These are phyloP conservation scores for Toxostoma redivivum DNA, from an alignment of 2,113 vertebrate species.

Conservation along the genomic window DNA sequence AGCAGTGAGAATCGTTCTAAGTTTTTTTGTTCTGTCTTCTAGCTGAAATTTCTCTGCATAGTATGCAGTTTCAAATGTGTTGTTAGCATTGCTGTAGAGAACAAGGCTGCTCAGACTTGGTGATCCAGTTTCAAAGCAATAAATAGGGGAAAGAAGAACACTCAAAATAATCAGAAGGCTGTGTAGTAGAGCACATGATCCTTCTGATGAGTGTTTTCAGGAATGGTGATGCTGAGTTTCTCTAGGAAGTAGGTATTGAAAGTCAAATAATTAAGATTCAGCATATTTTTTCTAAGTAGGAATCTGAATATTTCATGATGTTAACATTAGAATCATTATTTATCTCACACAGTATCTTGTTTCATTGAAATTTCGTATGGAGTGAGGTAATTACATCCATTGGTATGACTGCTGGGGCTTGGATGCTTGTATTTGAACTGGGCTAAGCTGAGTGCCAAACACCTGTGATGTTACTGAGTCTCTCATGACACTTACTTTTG, in stretches of 20 bases:
- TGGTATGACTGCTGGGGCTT: neutral
- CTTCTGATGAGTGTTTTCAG: neutral
- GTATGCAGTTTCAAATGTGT: neutral
- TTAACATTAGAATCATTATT: neutral
- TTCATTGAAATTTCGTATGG: neutral
- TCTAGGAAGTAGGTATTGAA: neutral
- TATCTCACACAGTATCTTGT: neutral
- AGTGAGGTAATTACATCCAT: neutral
- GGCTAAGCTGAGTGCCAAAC: neutral
- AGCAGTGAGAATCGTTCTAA: neutral
- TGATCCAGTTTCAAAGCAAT: neutral
- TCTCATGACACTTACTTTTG: slow-evolving; percentile 74
- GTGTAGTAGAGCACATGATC: neutral
- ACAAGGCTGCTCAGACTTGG: neutral
- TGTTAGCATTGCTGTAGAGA: neutral
- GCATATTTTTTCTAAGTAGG: neutral
- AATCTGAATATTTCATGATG: neutral
- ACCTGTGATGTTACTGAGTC: neutral
- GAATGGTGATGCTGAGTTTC: neutral
- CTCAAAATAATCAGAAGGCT: neutral
- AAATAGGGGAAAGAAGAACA: neutral
- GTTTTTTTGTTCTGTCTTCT: neutral
- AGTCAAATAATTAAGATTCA: neutral
- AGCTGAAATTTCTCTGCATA: neutral
- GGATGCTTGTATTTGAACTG: neutral